Percentiles rank a stretch among this genome's conserved stretches.
phyloP scores from a whole-genome alignment of 2,888 invertebrate genomes.

The Isoperla grammatica region DNA sequence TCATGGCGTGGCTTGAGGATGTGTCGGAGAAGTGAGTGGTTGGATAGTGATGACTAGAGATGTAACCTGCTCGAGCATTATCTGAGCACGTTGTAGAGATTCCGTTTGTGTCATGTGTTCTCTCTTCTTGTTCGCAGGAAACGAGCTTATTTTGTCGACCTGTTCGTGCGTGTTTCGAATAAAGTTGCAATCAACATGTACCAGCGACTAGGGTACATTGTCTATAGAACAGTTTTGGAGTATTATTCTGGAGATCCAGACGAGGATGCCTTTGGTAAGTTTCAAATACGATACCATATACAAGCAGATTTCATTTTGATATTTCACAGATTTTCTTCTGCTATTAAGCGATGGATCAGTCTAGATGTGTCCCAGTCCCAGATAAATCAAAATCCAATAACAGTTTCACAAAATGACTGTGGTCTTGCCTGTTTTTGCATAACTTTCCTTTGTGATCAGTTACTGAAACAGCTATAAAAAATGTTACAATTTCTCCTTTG shows the following conservation, averaged over 20 bases:
- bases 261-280: slow-evolving; percentile 95
- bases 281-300: not conserved
- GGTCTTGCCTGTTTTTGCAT: no score
- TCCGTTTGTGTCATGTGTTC: not conserved
- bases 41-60: no score
- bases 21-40: slow-evolving; percentile 90
- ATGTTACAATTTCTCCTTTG: not conserved
- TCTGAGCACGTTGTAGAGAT: no score
- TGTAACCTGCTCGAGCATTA: no score
- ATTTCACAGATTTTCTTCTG: no score
- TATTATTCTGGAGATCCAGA: slow-evolving; percentile 98
- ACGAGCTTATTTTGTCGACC: slow-evolving; percentile 93
- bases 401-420: no score
- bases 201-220: slow-evolving; percentile 89
- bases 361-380: no score
- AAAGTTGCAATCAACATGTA: slow-evolving; percentile 98
- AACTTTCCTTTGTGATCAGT: no score
- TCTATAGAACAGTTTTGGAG: slow-evolving; percentile 92
- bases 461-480: no score
- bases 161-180: slow-evolving; percentile 97
- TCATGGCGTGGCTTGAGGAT: slow-evolving; percentile 93
- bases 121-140: slow-evolving; percentile 67
- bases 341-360: no score
- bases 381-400: no score
- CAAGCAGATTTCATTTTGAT: no score